Base-by-base conservation (phyloP, 2,888 invertebrate genomes). In the Cheilosia soror region DNA sequence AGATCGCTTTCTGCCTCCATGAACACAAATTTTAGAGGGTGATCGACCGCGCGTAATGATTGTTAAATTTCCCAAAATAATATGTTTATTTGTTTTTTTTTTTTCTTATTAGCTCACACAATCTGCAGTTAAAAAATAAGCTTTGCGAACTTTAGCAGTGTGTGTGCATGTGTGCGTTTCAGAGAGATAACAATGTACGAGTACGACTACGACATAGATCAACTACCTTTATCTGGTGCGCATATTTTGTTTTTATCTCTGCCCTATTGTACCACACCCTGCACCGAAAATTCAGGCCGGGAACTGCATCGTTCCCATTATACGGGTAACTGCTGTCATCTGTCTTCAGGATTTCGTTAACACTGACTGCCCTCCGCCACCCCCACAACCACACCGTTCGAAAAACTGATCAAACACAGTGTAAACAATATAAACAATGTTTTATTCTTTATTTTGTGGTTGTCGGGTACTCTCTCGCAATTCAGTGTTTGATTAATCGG, bases 11-110 rank as follows among this genome's bases (percentile, higher is more conserved):
- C 63, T 79, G 83, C 78, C 44, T 73, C 69, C 73, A 69, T 58
- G 63, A 63, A 51, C 53, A 58, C 33, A 69, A 29, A 68, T 47
- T 84, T 78, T 73, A 68, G 83, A 71, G 79, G 84, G 84, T 84
- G 80, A 84, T 84, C 79, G 84, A 84, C 75, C 84, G 65, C 72
- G 58, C 75, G 68, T 78, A 73, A 71, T 76, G 84, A 71, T 84
- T 84, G 80, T 80, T 84, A 75, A 79, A 80, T 80, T 79, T 84
- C 84, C 80, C 55, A 79, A 84, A 84, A 84, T 84, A 84, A 51
- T 31, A 53, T 51, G 57, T 73, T 58, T 47, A 63, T 69, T 40
- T 33, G 53, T 78, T 62, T 49, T 53, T 57, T 40, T 62, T 13
- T n/a, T 51, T 40, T 62, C 47, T 69, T 63, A 40, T 71, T 53